Percentiles rank a stretch among this genome's conserved stretches.
phyloP scores from a whole-genome alignment of 2,113 vertebrate genomes.

The Neotragus moschatus region DNA sequence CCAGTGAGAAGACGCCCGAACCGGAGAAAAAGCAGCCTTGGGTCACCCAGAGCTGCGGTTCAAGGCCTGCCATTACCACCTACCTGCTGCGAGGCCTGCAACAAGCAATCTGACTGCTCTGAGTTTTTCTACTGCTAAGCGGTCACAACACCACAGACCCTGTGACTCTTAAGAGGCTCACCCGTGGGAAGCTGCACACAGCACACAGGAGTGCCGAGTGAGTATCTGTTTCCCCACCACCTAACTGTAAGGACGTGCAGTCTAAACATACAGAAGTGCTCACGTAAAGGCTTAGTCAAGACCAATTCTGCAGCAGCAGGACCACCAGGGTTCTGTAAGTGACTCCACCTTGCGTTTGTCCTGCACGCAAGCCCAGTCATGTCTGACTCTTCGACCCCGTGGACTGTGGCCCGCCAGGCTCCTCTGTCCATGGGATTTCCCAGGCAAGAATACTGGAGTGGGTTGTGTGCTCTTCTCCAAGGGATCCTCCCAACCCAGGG shows the following conservation, averaged over 20 bases:
- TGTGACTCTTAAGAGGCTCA: neutral
- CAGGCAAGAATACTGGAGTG: neutral
- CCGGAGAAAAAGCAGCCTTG: neutral
- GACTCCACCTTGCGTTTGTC: accelerated
- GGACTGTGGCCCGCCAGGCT: accelerated
- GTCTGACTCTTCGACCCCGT: accelerated
- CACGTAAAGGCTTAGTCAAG: neutral
- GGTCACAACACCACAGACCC: neutral
- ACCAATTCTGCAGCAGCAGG: accelerated
- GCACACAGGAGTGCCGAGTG: neutral
- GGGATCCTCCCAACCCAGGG: neutral
- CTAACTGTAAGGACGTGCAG: accelerated
- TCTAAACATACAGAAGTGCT: neutral
- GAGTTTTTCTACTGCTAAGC: neutral
- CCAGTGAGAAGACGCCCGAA: neutral
- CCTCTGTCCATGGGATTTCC: neutral
- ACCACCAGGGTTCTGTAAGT: accelerated
- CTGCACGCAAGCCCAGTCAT: accelerated
- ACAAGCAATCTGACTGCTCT: neutral
- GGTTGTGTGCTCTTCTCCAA: neutral
- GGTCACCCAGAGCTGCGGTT: neutral
- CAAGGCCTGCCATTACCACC: neutral
- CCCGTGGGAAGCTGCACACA: neutral
- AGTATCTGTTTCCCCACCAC: neutral
- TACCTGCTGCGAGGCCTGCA: neutral